A percentile compares a stretch with the other conserved stretches of the same genome.
Conservation (phyloP, 2,797 vertebrate species). For the Ateles fusciceps region DNA sequence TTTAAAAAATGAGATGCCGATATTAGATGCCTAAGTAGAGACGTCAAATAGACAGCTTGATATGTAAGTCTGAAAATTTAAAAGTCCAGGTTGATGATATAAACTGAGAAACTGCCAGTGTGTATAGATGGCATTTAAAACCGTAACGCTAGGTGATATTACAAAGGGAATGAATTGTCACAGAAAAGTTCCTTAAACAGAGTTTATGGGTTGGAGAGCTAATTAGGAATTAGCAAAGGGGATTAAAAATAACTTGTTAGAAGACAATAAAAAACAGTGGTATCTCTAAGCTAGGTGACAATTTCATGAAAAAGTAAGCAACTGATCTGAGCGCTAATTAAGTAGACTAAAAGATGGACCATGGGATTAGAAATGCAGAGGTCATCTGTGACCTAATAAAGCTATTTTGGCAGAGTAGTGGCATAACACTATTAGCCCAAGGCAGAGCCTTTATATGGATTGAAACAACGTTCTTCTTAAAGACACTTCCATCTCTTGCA, state of each 20-base stretch:
- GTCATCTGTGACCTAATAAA: not conserved
- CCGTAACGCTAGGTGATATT: not conserved
- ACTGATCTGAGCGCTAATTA: not conserved
- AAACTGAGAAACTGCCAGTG: not conserved
- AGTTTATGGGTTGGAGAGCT: not conserved
- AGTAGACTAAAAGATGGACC: not conserved
- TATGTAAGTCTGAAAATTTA: not conserved
- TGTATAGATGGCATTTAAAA: not conserved
- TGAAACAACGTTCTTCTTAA: not conserved
- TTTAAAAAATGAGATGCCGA: not conserved
- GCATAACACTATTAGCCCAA: not conserved
- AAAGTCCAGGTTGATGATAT: not conserved
- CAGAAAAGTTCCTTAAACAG: not conserved
- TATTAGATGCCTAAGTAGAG: not conserved
- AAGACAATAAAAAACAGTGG: not conserved
- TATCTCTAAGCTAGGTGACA: not conserved
- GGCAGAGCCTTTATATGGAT: not conserved
- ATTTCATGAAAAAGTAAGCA: not conserved
- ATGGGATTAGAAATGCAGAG: not conserved
- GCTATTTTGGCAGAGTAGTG: not conserved
- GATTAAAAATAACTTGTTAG: not conserved
- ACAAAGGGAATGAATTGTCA: not conserved
- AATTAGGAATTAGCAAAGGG: not conserved
- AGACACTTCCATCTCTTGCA: not conserved
- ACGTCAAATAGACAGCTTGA: not conserved